Conservation (phyloP, 2,888 invertebrate species). For the Cerastoderma edule region DNA sequence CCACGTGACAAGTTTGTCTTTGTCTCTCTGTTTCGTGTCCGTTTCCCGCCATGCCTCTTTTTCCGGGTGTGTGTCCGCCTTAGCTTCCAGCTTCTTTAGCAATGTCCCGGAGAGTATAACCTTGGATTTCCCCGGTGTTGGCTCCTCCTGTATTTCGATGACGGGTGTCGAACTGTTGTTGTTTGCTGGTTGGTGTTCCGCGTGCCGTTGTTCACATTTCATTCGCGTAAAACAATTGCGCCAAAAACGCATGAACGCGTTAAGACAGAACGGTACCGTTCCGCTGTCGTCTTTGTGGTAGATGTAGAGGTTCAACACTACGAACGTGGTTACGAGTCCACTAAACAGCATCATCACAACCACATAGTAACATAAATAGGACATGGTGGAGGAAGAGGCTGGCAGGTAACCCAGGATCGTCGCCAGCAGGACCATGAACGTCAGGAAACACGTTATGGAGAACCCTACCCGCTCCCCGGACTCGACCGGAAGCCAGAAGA, state of each 20-base stretch:
- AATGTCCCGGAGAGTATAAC: neutral
- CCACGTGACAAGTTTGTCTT: slow-evolving; percentile 12
- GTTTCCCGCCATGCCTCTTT: slow-evolving; percentile 1
- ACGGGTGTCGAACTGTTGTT: neutral
- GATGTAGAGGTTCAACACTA: slow-evolving; percentile 29
- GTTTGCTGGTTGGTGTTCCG: neutral
- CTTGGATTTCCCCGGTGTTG: neutral
- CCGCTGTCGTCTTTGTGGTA: slow-evolving; percentile 34
- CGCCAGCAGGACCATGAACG: slow-evolving; percentile 30
- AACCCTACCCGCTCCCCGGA: slow-evolving; percentile 38
- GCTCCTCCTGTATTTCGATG: neutral
- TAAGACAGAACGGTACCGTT: slow-evolving; percentile 13
- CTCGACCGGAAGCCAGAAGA: slow-evolving; percentile 33
- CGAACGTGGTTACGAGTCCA: slow-evolving; percentile 29
- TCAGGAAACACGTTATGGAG: slow-evolving; percentile 35
- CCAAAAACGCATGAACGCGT: slow-evolving; percentile 13
- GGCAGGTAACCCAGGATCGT: slow-evolving; percentile 35
- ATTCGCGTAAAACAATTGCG: neutral
- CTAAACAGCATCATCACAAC: slow-evolving; percentile 48
- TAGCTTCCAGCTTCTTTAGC: neutral
- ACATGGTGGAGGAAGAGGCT: slow-evolving; percentile 32
- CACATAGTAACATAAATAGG: slow-evolving; percentile 41
- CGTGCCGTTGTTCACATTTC: neutral
- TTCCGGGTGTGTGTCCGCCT: neutral
- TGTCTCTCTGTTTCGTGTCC: neutral